Base-by-base conservation (phyloP, 2,888 invertebrate genomes). In the Clusia tigrina region DNA sequence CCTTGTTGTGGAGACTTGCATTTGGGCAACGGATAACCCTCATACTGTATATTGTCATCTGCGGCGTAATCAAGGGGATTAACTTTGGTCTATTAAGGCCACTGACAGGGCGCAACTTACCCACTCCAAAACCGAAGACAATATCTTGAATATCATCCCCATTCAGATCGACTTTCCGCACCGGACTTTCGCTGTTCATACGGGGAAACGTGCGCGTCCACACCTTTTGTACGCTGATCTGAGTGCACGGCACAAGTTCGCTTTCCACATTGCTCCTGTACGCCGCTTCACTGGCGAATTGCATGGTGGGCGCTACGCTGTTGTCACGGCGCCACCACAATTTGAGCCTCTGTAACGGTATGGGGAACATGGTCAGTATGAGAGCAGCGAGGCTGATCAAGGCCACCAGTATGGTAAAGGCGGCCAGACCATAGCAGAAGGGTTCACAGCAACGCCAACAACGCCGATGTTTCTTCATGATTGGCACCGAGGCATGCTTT, bases 71-170 rank as follows among this genome's bases (percentile, higher is more conserved):
- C 32, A 32, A 32, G 12, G 12, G 32, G 23, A 12, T 22, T 24
- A 53, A 23, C 23, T 22, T 15, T 2, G 26, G 2, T 10, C 42
- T 38, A 54, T 9, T 6, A 32, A 32, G 6, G 15, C 9, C 23
- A 10, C 23, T 22, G 32, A 10, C 25, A 48, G 6, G 9, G 25
- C 5, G 1, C 42, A 3, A 68, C 70, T 69, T 67, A 91, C 91
- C 91, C 79, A 92, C 91, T 59, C 90, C 91, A 82, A 90, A 93
- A 65, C 92, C 93, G 67, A 93, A 86, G 60, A 93, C 86, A 23
- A 92, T 85, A 81, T 94, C 93, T 56, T 89, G 86, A 10, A 89
- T 78, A 18, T 87, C 88, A 84, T 94, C 93, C 2, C 85, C 84
- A 82, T 93, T 90, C 1, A 92, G 86, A 81, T 93, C 92, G 23